These are phyloP conservation scores for Leuciscus idus DNA, from an alignment of 2,113 vertebrate genomes.

Conservation along the genomic window DNA sequence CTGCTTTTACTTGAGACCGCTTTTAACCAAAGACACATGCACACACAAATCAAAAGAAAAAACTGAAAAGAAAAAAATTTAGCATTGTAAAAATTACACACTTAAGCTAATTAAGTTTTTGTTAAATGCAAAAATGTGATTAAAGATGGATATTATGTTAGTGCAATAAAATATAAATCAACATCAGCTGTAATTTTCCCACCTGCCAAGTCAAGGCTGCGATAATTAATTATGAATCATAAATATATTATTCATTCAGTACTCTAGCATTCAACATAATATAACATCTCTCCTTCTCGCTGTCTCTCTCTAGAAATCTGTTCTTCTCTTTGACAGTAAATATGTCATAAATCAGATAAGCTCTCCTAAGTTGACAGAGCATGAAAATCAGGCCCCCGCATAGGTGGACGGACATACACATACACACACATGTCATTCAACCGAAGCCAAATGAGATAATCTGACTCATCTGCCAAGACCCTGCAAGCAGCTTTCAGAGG, in stretches of 20 bases:
- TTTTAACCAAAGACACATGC: not conserved
- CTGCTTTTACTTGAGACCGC: not conserved
- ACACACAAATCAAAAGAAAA: not conserved
- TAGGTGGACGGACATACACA: constrained; percentile 40
- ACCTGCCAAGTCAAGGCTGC: not conserved
- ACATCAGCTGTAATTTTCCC: not conserved
- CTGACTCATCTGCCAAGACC: constrained; percentile 33
- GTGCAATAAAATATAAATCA: not conserved
- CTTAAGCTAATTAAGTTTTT: not conserved
- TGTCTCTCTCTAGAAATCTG: constrained; percentile 4
- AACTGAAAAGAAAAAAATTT: not conserved
- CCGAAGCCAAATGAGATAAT: constrained; percentile 47
- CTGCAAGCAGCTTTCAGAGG: constrained; percentile 13
- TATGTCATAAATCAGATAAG: constrained; percentile 42
- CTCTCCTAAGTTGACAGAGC: constrained; percentile 35
- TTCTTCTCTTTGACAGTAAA: constrained; percentile 29
- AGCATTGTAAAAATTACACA: not conserved
- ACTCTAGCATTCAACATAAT: not conserved
- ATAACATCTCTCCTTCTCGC: not conserved
- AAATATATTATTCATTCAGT: constrained; percentile 22
- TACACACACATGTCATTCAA: constrained; percentile 53
- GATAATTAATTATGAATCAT: constrained; percentile 5
- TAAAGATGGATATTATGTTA: not conserved
- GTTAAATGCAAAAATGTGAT: not conserved
- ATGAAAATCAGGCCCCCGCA: constrained; percentile 31